Base-by-base conservation (phyloP, 2,888 invertebrate species). In the Myopa tessellatipennis region DNA sequence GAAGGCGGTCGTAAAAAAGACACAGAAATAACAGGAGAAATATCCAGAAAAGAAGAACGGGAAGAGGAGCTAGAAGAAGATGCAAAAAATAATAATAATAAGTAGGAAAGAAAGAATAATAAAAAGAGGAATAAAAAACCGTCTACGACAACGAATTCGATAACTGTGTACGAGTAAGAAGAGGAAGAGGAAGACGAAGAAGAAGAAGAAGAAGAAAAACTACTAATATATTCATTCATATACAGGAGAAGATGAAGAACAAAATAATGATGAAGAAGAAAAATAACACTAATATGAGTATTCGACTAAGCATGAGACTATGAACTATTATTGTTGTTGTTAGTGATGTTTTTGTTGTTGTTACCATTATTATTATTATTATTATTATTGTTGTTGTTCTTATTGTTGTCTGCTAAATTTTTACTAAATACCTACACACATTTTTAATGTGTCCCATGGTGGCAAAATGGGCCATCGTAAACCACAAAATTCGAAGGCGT, bases 341-440 rank as follows among this genome's bases (percentile, higher is more conserved):
- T 80, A 68, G 10, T 77, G 75, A 74, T 74, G 79, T 72, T 81
- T 76, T 76, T 80, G 80, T 26, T 16, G 26, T 77, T 74, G n/a
- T n/a, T n/a, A n/a, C n/a, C n/a, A 52, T 61, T 69, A 26, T 74
- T 72, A 38, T 76, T 82, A 63, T 74, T 80, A 76, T 79, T 82
- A 79, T 82, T 81, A 81, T 82, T 82, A 84, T 83, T 83, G 83
- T 83, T 83, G 84, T 84, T 26, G 26, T 83, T 71, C 4, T 65
- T 65, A 6, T 16, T 65, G 1, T 61, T 72, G 6, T 55, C 52
- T 26, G 2, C 55, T 10, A 52, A 58, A 65, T 67, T 52, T 75
- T 34, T 68, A 55, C 4, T 45, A 38, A 52, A 55, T 74, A 38
- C 72, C 55, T 52, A 52, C 55, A 65, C 74, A 55, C 74, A 74